Conservation (phyloP, 2,797 vertebrate species). For the Erethizon dorsatum region DNA sequence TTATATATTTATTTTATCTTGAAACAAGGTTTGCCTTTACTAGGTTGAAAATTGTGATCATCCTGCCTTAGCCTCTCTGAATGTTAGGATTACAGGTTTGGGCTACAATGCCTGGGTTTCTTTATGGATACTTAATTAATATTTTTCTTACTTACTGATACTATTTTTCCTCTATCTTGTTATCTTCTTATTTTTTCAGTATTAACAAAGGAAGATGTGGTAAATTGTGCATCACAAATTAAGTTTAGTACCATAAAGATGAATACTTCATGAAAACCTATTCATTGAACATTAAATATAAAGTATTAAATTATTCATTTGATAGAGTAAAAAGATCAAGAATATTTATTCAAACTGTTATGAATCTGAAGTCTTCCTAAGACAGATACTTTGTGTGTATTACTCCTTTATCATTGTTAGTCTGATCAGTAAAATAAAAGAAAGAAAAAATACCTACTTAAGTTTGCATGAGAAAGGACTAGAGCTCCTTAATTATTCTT, state of each 20-base stretch:
- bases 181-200: neutral
- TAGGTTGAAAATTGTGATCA: neutral
- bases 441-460: neutral
- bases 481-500: neutral
- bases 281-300: neutral
- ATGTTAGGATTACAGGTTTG: neutral
- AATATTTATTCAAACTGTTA: neutral
- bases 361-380: neutral
- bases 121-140: neutral
- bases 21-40: neutral
- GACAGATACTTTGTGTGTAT: neutral
- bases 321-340: neutral
- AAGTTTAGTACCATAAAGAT: neutral
- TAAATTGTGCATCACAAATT: neutral
- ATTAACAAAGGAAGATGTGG: neutral
- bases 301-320: neutral
- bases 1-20: neutral
- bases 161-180: neutral
- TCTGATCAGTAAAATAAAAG: neutral
- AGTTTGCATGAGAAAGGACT: neutral
- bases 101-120: neutral
- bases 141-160: neutral
- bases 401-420: neutral
- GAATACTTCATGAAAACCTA: neutral
- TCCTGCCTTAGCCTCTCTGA: neutral